Percentiles rank a stretch among this genome's conserved stretches.
Evolutionary conservation across 2,797 vertebrate genomes (phyloP).

Genomic region (Chlorospingus flavigularis): DNA sequence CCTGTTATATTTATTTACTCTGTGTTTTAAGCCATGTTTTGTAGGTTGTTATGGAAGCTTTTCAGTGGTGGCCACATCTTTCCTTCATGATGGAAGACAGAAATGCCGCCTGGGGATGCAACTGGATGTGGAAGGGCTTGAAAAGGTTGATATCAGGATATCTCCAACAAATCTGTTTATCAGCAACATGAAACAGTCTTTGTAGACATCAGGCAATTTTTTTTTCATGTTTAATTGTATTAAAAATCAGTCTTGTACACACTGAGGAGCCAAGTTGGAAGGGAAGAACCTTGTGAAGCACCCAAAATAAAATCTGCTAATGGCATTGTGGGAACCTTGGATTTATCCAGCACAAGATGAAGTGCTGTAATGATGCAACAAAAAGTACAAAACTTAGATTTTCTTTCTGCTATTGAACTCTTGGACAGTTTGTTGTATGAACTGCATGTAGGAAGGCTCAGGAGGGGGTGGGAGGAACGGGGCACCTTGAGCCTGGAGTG

Average conservation of each 20-base stretch:
- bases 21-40: neutral
- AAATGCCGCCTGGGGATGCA: neutral
- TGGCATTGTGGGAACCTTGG: neutral
- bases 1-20: neutral
- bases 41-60: neutral
- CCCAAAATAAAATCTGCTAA: neutral
- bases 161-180: neutral
- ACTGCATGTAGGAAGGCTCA: neutral
- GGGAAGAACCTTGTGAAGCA: neutral
- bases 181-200: neutral
- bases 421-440: neutral
- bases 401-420: neutral
- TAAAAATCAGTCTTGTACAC: neutral
- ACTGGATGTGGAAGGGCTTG: neutral
- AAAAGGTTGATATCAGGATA: neutral
- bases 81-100: neutral
- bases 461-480: neutral
- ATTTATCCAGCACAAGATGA: neutral
- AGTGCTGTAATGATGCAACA: neutral
- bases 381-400: neutral
- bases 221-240: neutral
- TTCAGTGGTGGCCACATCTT: neutral
- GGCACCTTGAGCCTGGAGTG: neutral
- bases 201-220: neutral
- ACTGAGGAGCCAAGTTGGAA: neutral